These are phyloP conservation scores for Pantelozetes paolii DNA, from an alignment of 2,888 invertebrate species.

Conservation along the genomic window DNA sequence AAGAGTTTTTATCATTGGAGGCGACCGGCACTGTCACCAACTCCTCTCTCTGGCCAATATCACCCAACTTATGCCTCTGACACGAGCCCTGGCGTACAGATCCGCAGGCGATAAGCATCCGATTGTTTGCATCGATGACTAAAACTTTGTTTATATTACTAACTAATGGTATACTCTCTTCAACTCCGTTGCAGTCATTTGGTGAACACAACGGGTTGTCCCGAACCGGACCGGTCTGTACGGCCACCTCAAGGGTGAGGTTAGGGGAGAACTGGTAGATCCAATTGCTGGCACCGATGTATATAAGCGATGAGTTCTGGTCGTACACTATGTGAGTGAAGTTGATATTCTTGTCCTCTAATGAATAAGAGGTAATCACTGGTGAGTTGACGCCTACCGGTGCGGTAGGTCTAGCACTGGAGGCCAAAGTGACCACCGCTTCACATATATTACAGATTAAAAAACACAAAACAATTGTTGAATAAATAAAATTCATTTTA, in stretches of 20 bases:
- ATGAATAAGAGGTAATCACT: constrained; percentile 44
- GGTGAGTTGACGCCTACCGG: neutral
- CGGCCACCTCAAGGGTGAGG: constrained; percentile 68
- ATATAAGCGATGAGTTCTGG: constrained; percentile 62
- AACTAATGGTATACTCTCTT: constrained; percentile 55
- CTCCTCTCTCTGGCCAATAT: constrained; percentile 69
- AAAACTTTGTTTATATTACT: constrained; percentile 68
- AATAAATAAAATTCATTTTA: neutral
- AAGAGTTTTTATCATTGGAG: constrained; percentile 83
- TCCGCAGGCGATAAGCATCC: constrained; percentile 78
- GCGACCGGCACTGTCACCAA: constrained; percentile 79
- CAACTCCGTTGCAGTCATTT: constrained; percentile 42
- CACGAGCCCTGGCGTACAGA: constrained; percentile 85
- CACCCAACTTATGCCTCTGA: constrained; percentile 72
- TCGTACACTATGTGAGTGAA: constrained; percentile 56
- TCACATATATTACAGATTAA: constrained; percentile 14
- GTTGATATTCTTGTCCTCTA: constrained; percentile 47
- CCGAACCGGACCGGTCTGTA: constrained; percentile 66
- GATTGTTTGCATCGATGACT: constrained; percentile 73
- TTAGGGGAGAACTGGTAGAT: constrained; percentile 76
- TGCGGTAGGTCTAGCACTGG: no score
- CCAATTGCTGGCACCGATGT: constrained; percentile 80
- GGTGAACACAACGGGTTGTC: constrained; percentile 76
- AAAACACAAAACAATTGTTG: constrained; percentile 4
- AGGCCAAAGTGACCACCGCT: neutral